phyloP scores from a whole-genome alignment of 2,888 invertebrate species.

The Pilophorus perplexus region DNA sequence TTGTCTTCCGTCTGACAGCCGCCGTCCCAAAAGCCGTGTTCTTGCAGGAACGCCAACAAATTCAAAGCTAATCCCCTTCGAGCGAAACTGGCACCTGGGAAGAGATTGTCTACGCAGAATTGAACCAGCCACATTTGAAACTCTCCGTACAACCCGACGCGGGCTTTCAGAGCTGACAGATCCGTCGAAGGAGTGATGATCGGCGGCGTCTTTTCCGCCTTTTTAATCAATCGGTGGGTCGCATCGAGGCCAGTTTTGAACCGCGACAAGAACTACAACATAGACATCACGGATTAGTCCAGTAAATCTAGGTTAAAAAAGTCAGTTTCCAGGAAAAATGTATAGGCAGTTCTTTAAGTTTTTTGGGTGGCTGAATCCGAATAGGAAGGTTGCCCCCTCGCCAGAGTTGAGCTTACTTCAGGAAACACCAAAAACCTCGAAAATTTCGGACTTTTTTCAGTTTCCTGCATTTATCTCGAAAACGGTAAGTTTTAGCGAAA shows the following conservation, averaged over 20 bases:
- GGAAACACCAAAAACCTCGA: too few relatives aligned
- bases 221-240: conserved; percentile 1
- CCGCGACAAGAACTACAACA: conserved; percentile 22
- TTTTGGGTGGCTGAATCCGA: too few relatives aligned
- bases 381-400: too few relatives aligned
- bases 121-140: conserved; percentile 57
- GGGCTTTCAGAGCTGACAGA: not conserved
- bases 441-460: too few relatives aligned
- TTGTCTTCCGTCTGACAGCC: conserved; percentile 16
- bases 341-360: too few relatives aligned
- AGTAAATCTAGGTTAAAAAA: too few relatives aligned
- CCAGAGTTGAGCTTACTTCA: too few relatives aligned
- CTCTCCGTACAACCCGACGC: conserved; percentile 52
- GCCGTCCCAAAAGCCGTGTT: conserved; percentile 46
- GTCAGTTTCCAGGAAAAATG: too few relatives aligned
- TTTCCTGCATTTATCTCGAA: too few relatives aligned
- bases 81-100: conserved; percentile 63
- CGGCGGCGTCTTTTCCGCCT: conserved; percentile 2
- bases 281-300: too few relatives aligned
- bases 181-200: not conserved
- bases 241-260: conserved; percentile 21
- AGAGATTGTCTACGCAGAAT: conserved; percentile 59
- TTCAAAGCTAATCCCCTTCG: conserved; percentile 61
- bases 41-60: conserved; percentile 53
- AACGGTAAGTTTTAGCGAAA: too few relatives aligned